phyloP scores from a whole-genome alignment of 2,888 invertebrate species.

The Pyrocoelia pectoralis region DNA sequence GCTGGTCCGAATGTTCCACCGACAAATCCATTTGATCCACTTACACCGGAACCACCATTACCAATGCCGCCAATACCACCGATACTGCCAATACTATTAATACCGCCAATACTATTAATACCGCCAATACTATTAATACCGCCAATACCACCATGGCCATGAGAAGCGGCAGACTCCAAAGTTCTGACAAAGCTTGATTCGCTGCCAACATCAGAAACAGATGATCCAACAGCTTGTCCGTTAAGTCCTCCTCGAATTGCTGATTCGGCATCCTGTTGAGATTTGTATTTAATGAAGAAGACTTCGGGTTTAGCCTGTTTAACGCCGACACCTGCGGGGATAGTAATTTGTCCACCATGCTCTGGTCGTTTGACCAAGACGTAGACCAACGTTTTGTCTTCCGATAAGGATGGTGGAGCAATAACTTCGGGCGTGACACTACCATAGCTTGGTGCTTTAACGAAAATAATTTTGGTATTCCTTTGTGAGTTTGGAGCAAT shows the following conservation, averaged over 20 bases:
- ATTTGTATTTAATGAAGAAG: slow-evolving; percentile 83
- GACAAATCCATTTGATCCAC: background rate
- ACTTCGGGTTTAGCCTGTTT: slow-evolving; percentile 85
- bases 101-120: background rate
- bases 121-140: slow-evolving; percentile 13
- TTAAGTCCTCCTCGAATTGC: slow-evolving; percentile 37
- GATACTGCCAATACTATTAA: slow-evolving; percentile 19
- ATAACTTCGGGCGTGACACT: slow-evolving; percentile 41
- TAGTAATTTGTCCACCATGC: slow-evolving; percentile 77
- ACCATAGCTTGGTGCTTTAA: slow-evolving; percentile 50
- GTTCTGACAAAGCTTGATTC: slow-evolving; percentile 16
- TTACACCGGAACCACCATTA: background rate
- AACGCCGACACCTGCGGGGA: slow-evolving; percentile 77
- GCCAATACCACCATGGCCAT: background rate
- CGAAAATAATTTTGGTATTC: slow-evolving; percentile 60
- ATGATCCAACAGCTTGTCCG: slow-evolving; percentile 24
- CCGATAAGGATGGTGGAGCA: slow-evolving; percentile 21
- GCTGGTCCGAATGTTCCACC: slow-evolving; percentile 3
- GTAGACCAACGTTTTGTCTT: slow-evolving; percentile 36
- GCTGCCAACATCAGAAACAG: slow-evolving; percentile 16
- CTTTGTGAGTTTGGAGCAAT: slow-evolving; percentile 51
- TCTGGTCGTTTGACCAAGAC: slow-evolving; percentile 63
- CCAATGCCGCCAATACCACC: background rate
- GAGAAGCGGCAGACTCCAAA: slow-evolving; percentile 11
- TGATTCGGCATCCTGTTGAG: slow-evolving; percentile 60